A percentile compares a stretch with the other conserved stretches of the same genome.
Conservation (phyloP, 1,140 invertebrate species). For the Popillia japonica region DNA sequence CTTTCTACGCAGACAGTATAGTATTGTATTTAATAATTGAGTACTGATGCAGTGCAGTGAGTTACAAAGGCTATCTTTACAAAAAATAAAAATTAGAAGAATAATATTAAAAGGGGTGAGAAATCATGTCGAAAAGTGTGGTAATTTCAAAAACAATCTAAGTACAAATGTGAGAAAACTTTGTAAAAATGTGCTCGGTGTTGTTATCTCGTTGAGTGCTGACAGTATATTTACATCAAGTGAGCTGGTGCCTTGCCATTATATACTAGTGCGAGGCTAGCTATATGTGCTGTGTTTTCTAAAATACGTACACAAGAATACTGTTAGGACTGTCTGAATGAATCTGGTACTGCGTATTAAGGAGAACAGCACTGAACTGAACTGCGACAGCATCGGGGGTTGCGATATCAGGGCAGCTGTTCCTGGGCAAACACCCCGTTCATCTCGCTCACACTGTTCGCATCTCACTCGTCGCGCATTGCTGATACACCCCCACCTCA, state of each 20-base stretch:
- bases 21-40: constrained; percentile 7
- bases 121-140: constrained; percentile 21
- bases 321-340: constrained; percentile 43
- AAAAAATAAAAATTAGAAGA: constrained; percentile 37
- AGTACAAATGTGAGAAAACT: constrained; percentile 1
- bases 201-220: constrained; percentile 20
- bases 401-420: constrained; percentile 46
- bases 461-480: constrained; percentile 45
- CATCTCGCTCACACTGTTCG: constrained; percentile 38
- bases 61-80: constrained; percentile 10
- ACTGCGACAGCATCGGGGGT: constrained; percentile 43
- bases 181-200: constrained; percentile 32
- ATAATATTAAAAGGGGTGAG: constrained; percentile 4
- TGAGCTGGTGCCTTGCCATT: constrained; percentile 23
- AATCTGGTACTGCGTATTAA: constrained; percentile 46
- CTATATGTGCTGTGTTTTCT: constrained; percentile 22
- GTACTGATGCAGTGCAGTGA: constrained; percentile 32
- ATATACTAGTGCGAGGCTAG: not conserved
- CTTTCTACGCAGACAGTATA: constrained; percentile 25
- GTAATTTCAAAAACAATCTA: not conserved
- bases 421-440: constrained; percentile 48
- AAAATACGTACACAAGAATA: constrained; percentile 51
- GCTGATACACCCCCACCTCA: constrained; percentile 36
- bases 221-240: constrained; percentile 32
- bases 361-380: constrained; percentile 51